Conservation (phyloP, 2,888 invertebrate species). For the Blastobasis adustella region DNA sequence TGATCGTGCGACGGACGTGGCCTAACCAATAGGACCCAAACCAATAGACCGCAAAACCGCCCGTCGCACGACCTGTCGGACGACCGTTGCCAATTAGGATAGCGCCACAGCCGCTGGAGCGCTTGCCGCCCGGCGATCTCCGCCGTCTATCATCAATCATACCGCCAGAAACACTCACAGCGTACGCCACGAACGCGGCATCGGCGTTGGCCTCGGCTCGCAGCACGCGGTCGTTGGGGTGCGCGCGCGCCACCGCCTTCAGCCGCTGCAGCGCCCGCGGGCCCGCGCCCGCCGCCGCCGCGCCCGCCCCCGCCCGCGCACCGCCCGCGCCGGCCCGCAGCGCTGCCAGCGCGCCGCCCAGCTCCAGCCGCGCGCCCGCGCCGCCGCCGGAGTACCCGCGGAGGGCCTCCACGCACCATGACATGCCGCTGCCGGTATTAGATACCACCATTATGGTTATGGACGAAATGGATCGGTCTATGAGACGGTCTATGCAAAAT, state of each 20-base stretch:
- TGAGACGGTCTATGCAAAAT: too few species aligned
- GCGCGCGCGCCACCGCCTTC: conserved; percentile 58
- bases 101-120: too few species aligned
- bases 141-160: neutral
- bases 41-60: too few species aligned
- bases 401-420: conserved; percentile 95
- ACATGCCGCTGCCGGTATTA: conserved; percentile 56
- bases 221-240: conserved; percentile 53
- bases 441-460: conserved; percentile 7
- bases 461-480: too few species aligned
- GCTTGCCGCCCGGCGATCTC: neutral
- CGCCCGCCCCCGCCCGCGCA: conserved; percentile 20
- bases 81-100: too few species aligned
- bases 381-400: conserved; percentile 87
- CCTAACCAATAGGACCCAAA: too few species aligned
- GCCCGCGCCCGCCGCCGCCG: conserved; percentile 29
- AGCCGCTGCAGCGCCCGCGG: conserved; percentile 47
- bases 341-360: conserved; percentile 90
- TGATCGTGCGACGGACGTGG: too few species aligned
- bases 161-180: conserved; percentile 31
- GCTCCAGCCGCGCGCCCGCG: conserved; percentile 86
- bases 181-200: conserved; percentile 63
- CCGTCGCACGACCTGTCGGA: too few species aligned
- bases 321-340: conserved; percentile 72
- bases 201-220: conserved; percentile 63